Evolutionary conservation across 2,113 vertebrate genomes (phyloP).

Genomic region (Calonectris borealis): DNA sequence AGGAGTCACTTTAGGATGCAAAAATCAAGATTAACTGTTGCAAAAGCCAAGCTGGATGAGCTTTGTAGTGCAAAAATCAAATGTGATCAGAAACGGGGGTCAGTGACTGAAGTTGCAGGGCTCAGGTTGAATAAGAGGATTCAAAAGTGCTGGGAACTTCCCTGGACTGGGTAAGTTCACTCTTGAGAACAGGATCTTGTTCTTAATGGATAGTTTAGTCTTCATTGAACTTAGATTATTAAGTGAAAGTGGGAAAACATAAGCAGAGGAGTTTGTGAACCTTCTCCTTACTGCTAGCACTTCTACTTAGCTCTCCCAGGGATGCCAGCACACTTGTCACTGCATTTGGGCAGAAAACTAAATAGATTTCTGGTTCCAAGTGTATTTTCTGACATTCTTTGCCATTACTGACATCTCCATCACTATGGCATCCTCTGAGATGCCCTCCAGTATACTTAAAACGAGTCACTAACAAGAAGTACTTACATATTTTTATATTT

Average conservation of each 20-base stretch:
- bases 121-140: not conserved
- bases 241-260: not conserved
- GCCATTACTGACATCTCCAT: not conserved
- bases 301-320: not conserved
- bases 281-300: not conserved
- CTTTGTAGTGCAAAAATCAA: not conserved
- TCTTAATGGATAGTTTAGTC: not conserved
- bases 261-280: not conserved
- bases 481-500: not conserved
- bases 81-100: not conserved
- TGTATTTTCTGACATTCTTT: not conserved
- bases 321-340: too few relatives aligned
- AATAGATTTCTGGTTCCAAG: not conserved
- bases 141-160: not conserved
- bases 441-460: not conserved
- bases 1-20: not conserved
- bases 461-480: not conserved
- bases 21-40: not conserved
- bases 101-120: not conserved
- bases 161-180: not conserved
- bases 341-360: not conserved
- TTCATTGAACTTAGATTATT: not conserved
- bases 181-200: not conserved
- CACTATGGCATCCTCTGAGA: not conserved
- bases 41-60: not conserved